phyloP scores from a whole-genome alignment of 2,797 vertebrate genomes.

The Tenualosa thibaudeaui region DNA sequence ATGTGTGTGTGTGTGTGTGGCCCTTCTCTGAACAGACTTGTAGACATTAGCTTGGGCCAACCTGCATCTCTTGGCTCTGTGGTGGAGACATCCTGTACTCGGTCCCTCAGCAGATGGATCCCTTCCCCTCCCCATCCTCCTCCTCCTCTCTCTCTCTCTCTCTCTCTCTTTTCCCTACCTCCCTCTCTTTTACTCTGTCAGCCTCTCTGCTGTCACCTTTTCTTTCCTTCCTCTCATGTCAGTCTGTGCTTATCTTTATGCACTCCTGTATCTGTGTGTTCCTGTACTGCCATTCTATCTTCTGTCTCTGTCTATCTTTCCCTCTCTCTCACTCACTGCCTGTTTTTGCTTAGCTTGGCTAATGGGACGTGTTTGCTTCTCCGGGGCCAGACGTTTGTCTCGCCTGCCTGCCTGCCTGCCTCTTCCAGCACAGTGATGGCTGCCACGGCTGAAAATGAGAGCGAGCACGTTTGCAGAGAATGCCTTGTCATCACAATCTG shows the following conservation, averaged over 20 bases:
- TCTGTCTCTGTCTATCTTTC: background rate
- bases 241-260: background rate
- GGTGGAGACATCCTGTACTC: background rate
- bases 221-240: background rate
- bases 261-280: background rate
- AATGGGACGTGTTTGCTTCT: slow-evolving; percentile 18
- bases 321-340: background rate
- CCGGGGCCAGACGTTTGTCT: background rate
- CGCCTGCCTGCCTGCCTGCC: background rate
- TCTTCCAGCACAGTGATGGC: background rate
- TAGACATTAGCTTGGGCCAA: slow-evolving; percentile 12
- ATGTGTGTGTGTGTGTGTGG: background rate
- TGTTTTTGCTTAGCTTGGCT: slow-evolving; percentile 17
- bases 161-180: no score
- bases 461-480: background rate
- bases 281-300: background rate
- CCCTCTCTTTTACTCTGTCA: background rate
- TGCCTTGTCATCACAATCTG: background rate
- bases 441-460: background rate
- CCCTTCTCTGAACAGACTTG: background rate
- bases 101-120: slow-evolving; percentile 10
- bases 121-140: background rate
- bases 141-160: background rate
- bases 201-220: background rate
- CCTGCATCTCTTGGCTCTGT: slow-evolving; percentile 15